Evolutionary conservation across 2,888 invertebrate species (phyloP).

Genomic region (Protonemura montana): DNA sequence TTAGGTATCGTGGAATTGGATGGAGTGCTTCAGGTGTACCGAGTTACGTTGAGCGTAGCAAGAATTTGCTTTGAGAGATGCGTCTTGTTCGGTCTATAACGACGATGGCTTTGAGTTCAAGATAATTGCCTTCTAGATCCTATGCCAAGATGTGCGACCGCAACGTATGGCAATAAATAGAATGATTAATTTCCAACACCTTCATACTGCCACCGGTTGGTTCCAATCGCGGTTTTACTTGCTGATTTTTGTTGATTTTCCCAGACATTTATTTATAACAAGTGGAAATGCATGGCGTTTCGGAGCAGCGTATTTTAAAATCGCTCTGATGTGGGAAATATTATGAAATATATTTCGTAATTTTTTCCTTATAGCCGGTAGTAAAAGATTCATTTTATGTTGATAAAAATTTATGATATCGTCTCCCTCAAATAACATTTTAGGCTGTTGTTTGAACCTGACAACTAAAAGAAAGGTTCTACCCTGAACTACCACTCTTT

Average conservation of each 20-base stretch:
- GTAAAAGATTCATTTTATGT: neutral
- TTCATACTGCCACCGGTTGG: neutral
- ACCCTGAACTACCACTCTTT: too few species aligned
- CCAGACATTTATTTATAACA: neutral
- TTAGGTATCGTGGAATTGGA: neutral
- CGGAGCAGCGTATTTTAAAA: neutral
- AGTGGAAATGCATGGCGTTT: neutral
- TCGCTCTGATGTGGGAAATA: neutral
- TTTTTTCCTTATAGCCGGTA: neutral
- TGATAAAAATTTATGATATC: neutral
- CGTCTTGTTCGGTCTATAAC: neutral
- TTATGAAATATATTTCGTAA: neutral
- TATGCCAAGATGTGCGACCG: neutral
- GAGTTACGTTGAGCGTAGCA: neutral
- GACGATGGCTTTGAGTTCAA: neutral
- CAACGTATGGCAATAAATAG: constrained; percentile 14
- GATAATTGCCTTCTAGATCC: neutral
- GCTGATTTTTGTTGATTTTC: neutral
- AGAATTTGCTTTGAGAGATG: neutral
- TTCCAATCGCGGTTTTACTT: neutral
- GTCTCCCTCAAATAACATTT: neutral
- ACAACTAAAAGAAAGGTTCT: neutral
- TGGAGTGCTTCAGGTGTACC: neutral
- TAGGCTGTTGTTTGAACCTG: neutral
- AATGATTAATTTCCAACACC: constrained; percentile 16